Conservation (phyloP, 2,888 invertebrate genomes). For the Oasisia sp. region DNA sequence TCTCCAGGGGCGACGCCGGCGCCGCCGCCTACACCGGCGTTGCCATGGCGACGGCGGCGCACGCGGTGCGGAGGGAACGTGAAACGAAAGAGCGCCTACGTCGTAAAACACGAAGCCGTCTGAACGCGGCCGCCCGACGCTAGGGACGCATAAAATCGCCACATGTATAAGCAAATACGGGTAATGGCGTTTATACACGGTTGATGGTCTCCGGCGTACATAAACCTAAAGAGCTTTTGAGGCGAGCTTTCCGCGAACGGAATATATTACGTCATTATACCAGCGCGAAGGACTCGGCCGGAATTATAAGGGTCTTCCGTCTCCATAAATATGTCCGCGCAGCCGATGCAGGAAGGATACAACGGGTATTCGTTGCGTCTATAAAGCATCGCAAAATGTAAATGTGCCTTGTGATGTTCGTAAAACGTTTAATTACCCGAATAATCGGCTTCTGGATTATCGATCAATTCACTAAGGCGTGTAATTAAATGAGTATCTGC, state of each 20-base stretch:
- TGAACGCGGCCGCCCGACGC: neutral
- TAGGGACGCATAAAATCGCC: constrained; percentile 17
- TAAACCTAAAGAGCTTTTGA: constrained; percentile 13
- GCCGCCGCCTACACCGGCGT: neutral
- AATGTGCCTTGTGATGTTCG: neutral
- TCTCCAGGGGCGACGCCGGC: neutral
- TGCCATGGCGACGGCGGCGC: neutral
- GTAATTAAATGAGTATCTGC: neutral
- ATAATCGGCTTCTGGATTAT: neutral
- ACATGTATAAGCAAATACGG: constrained; percentile 17
- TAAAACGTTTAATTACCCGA: neutral
- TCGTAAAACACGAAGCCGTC: neutral
- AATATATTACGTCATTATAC: neutral
- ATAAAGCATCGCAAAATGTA: neutral
- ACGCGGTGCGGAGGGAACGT: neutral
- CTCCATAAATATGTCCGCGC: neutral
- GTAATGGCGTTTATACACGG: constrained; percentile 3
- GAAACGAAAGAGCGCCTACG: neutral
- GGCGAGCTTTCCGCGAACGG: neutral
- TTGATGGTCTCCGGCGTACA: neutral
- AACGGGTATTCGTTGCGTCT: neutral
- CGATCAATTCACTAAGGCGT: neutral
- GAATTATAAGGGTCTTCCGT: neutral
- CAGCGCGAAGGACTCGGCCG: neutral
- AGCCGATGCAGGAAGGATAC: neutral